Evolutionary conservation across 2,113 vertebrate genomes (phyloP).

Genomic region (Uria lomvia): DNA sequence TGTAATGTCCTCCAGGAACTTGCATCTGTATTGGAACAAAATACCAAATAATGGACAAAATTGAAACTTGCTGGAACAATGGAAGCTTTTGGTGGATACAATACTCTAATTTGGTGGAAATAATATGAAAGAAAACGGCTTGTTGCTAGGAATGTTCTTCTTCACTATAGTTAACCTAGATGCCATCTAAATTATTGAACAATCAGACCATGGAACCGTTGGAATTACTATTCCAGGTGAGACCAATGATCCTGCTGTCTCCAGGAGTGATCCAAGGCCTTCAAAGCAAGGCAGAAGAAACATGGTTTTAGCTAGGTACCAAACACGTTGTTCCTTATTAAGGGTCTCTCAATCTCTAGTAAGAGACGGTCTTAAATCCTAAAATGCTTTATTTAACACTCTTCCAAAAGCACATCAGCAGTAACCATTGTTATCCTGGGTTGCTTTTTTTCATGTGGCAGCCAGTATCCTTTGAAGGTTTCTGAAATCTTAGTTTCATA

Average conservation of each 20-base stretch:
- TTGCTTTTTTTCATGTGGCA: neutral
- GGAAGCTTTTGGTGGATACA: neutral
- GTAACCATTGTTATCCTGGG: neutral
- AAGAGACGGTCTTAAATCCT: neutral
- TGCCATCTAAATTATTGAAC: neutral
- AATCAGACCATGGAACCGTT: neutral
- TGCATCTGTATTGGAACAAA: neutral
- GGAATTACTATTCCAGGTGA: neutral
- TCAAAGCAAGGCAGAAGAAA: neutral
- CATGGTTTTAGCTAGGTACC: neutral
- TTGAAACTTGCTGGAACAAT: neutral
- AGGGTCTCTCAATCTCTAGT: neutral
- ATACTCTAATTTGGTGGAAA: neutral
- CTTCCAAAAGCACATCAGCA: neutral
- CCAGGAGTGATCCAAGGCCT: neutral
- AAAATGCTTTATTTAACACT: neutral
- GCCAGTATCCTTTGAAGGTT: neutral
- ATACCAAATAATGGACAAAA: neutral
- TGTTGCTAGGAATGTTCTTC: neutral
- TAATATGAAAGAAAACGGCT: neutral
- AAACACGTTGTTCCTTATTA: neutral
- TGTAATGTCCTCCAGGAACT: accelerated
- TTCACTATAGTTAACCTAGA: neutral
- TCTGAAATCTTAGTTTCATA: neutral
- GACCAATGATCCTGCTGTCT: neutral